These are phyloP conservation scores for Globia sparganii DNA, from an alignment of 2,888 invertebrate genomes.

Conservation along the genomic window DNA sequence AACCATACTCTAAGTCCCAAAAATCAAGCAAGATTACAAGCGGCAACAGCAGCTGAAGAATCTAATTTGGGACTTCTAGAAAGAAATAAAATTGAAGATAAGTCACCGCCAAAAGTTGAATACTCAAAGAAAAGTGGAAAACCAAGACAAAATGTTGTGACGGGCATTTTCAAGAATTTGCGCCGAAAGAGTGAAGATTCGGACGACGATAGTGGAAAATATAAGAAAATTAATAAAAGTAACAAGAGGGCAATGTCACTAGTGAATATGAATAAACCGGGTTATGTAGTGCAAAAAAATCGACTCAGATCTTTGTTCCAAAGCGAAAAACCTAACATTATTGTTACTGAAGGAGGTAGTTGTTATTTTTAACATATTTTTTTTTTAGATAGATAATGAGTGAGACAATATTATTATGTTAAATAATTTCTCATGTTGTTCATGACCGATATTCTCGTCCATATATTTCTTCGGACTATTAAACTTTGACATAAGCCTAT, in stretches of 20 bases:
- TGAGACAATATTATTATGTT: conserved; percentile 60
- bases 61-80: conserved; percentile 85
- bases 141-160: conserved; percentile 80
- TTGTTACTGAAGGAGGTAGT: conserved; percentile 90
- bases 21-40: conserved; percentile 83
- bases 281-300: conserved; percentile 81
- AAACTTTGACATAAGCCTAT: background rate
- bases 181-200: conserved; percentile 84
- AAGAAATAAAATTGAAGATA: conserved; percentile 76
- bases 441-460: background rate
- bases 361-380: conserved; percentile 51
- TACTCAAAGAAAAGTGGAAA: conserved; percentile 85
- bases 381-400: conserved; percentile 41
- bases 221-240: conserved; percentile 87
- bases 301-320: conserved; percentile 86
- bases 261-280: conserved; percentile 82
- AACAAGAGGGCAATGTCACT: conserved; percentile 87
- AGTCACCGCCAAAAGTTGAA: conserved; percentile 76
- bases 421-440: background rate
- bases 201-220: conserved; percentile 87
- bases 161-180: conserved; percentile 83
- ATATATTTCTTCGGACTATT: background rate
- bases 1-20: conserved; percentile 93
- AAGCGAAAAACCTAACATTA: conserved; percentile 86
- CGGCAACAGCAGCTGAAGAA: conserved; percentile 71